Percentiles rank a stretch among this genome's conserved stretches.
Evolutionary conservation across 2,797 vertebrate species (phyloP).

Genomic region (Taenioides sp.): DNA sequence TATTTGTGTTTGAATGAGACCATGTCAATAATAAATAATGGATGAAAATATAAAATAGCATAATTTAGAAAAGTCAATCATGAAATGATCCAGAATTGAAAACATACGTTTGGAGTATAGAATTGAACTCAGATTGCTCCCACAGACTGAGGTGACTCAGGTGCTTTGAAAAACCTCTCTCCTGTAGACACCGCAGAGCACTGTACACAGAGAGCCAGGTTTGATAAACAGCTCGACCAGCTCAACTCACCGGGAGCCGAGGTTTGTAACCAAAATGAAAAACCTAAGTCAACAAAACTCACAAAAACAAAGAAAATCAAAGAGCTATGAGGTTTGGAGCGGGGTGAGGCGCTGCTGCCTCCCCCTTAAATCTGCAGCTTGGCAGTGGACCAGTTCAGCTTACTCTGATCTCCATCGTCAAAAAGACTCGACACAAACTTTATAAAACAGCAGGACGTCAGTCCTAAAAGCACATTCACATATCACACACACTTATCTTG

Average conservation of each 20-base stretch:
- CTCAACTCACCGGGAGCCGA: conserved; percentile 74
- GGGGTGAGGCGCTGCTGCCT: conserved; percentile 67
- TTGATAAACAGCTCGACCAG: conserved; percentile 65
- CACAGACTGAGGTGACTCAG: conserved; percentile 66
- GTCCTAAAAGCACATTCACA: conserved; percentile 82
- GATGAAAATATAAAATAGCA: conserved; percentile 74
- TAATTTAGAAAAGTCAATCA: conserved; percentile 76
- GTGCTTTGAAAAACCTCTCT: conserved; percentile 65
- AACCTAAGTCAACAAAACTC: conserved; percentile 49
- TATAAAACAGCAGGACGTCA: conserved; percentile 82
- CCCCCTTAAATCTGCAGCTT: conserved; percentile 77
- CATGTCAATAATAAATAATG: conserved; percentile 80
- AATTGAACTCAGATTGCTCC: conserved; percentile 68
- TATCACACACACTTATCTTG: conserved; percentile 79
- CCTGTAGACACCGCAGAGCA: conserved; percentile 63
- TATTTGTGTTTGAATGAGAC: conserved; percentile 77
- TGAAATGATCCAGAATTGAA: conserved; percentile 72
- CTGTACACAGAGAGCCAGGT: conserved; percentile 63
- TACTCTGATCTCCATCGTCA: conserved; percentile 79
- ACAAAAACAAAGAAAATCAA: conserved; percentile 49
- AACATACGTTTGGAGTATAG: conserved; percentile 56
- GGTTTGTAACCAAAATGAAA: conserved; percentile 63
- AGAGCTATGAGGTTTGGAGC: conserved; percentile 76
- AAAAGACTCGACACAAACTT: conserved; percentile 79
- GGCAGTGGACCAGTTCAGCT: conserved; percentile 81